Evolutionary conservation across 37 sponge, comb jelly and placozoan genomes (phyloP).

Genomic region (Tethya wilhelma): DNA sequence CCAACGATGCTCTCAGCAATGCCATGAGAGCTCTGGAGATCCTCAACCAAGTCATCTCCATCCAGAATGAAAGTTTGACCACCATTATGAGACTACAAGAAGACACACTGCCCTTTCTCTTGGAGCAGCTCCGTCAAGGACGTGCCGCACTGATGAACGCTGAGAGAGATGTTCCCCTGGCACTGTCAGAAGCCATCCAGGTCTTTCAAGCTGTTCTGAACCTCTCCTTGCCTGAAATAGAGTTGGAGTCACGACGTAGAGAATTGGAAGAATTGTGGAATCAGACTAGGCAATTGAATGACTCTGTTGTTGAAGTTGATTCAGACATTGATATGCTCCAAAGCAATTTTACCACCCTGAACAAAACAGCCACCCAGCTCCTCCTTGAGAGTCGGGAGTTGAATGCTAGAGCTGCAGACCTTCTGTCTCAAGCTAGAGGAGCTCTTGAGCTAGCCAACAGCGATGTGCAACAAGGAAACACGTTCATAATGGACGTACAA

Average conservation of each 20-base stretch:
- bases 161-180: not conserved
- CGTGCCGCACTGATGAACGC: not conserved
- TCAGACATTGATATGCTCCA: not conserved
- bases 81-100: not conserved
- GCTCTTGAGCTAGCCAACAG: slow-evolving; percentile 23
- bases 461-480: slow-evolving; percentile 5
- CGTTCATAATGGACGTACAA: slow-evolving; percentile 2
- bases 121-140: not conserved
- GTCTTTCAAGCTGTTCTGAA: not conserved
- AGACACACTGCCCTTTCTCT: not conserved
- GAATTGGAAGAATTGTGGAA: slow-evolving; percentile 4
- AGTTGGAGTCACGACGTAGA: not conserved
- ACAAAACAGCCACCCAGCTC: not conserved
- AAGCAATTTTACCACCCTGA: not conserved
- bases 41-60: slow-evolving; percentile 1
- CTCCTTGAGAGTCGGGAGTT: slow-evolving; percentile 6
- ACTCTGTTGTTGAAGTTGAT: not conserved
- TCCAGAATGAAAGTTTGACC: slow-evolving; percentile 20
- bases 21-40: slow-evolving; percentile 8
- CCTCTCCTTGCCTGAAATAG: not conserved
- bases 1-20: not conserved
- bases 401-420: slow-evolving; percentile 9
- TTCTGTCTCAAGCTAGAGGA: not conserved
- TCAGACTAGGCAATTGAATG: not conserved
- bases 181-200: not conserved